Base-by-base conservation (phyloP, 2,888 invertebrate genomes). In the Abrostola tripartita region DNA sequence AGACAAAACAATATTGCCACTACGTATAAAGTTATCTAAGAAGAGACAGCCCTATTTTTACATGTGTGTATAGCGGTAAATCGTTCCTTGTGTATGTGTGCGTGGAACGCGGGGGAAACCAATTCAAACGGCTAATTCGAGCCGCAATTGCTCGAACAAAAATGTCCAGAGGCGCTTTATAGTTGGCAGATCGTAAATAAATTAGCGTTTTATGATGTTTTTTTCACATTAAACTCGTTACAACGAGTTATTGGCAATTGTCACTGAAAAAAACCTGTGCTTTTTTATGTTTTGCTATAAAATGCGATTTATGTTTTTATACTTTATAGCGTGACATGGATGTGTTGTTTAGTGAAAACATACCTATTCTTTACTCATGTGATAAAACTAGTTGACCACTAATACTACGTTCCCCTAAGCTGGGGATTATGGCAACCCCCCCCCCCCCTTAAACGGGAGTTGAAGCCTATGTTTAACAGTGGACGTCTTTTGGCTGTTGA, bases 91-190 rank as follows among this genome's bases (percentile, higher is more conserved):
- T 77, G 79, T 63, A 37, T 81, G 85, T 85, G 85, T 83, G 88
- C 65, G 81, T 76, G 81, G 80, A 81, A 85, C 86, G 88, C 86
- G 86, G 82, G 24, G 80, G 84, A 85, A 85, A 89, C 83, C 90
- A 87, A 90, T 92, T 88, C 83, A 87, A 91, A 90, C 85, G 89
- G 91, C 91, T 92, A 92, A 92, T 92, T 92, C 90, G 89, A 91
- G 88, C 81, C 73, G 76, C 78, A 81, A 84, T 81, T 82, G 81
- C 81, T 79, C 75, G 77, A 82, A 84, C 85, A 82, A 76, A 79
- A 81, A 81, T 70, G 74, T 80, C 71, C 76, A 66, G 74, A 80
- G 76, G 70, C 77, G 76, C 77, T 84, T 85, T 82, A 86, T 80
- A 76, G 80, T 84, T 86, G 85, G 81, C 89, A 88, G 88, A 78